These are phyloP conservation scores for Melinopterus prodromus DNA, from an alignment of 2,888 invertebrate species.

Conservation along the genomic window DNA sequence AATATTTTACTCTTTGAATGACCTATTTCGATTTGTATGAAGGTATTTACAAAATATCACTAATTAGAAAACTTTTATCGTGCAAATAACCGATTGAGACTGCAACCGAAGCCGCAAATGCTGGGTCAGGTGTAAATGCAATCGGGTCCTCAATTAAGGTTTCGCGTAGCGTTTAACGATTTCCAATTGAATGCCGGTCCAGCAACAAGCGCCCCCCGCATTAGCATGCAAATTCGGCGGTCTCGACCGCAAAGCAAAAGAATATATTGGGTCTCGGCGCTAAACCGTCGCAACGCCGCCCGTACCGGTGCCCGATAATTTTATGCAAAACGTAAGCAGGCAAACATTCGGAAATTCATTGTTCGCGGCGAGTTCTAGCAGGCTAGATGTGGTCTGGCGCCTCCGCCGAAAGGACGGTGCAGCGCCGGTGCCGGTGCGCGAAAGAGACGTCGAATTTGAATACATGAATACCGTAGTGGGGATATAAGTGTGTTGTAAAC, in stretches of 20 bases:
- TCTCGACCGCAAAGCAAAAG: not conserved
- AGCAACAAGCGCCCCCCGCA: not conserved
- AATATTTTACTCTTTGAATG: too few species aligned
- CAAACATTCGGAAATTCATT: not conserved
- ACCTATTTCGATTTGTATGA: not conserved
- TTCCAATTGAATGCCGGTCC: not conserved
- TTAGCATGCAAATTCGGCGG: not conserved
- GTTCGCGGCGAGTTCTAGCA: not conserved
- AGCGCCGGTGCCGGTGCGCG: not conserved
- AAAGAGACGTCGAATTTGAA: not conserved
- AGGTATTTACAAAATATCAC: not conserved
- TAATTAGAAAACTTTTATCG: not conserved
- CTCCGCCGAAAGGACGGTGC: too few species aligned
- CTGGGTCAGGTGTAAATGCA: not conserved
- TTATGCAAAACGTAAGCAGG: constrained; percentile 4
- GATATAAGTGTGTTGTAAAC: constrained; percentile 4
- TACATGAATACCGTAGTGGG: not conserved
- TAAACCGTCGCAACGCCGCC: not conserved
- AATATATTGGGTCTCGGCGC: not conserved
- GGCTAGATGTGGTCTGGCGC: not conserved
- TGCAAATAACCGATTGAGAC: not conserved
- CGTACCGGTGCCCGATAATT: not conserved
- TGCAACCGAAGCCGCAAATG: not conserved
- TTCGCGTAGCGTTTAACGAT: not conserved
- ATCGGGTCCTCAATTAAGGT: not conserved